A percentile compares a stretch with the other conserved stretches of the same genome.
Conservation (phyloP, 2,113 vertebrate species). For the Anoura caudifer region DNA sequence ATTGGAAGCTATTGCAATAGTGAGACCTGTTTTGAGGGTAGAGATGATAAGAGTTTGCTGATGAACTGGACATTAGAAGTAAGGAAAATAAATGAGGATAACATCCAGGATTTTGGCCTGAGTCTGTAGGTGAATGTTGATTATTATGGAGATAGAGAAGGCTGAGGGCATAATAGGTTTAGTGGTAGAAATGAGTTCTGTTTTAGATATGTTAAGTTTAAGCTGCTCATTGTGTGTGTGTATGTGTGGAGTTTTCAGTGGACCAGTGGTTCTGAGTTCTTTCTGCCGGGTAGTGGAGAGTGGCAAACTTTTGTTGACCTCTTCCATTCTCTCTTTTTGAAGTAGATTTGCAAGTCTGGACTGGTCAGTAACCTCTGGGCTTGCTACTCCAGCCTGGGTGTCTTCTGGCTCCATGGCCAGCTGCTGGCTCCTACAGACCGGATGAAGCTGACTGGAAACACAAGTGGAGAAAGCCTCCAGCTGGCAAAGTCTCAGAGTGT, state of each 20-base stretch:
- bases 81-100: constrained; percentile 10
- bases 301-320: constrained; percentile 16
- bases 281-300: neutral
- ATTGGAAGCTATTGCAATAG: neutral
- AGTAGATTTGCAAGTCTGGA: constrained; percentile 62
- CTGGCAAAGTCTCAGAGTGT: constrained; percentile 51
- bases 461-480: constrained; percentile 64
- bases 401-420: constrained; percentile 61
- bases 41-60: constrained; percentile 10
- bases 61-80: neutral
- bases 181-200: constrained; percentile 9
- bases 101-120: neutral
- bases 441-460: constrained; percentile 71
- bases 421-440: constrained; percentile 67
- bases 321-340: constrained; percentile 50
- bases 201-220: constrained; percentile 6
- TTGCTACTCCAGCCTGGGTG: constrained; percentile 12
- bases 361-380: constrained; percentile 14
- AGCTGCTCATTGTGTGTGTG: neutral
- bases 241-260: neutral
- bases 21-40: neutral
- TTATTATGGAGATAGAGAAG: constrained; percentile 20
- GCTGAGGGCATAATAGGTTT: neutral
- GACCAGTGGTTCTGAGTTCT: neutral
- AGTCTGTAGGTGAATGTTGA: neutral